Conservation (phyloP, 1,140 invertebrate species). For the Trichogramma pretiosum region DNA sequence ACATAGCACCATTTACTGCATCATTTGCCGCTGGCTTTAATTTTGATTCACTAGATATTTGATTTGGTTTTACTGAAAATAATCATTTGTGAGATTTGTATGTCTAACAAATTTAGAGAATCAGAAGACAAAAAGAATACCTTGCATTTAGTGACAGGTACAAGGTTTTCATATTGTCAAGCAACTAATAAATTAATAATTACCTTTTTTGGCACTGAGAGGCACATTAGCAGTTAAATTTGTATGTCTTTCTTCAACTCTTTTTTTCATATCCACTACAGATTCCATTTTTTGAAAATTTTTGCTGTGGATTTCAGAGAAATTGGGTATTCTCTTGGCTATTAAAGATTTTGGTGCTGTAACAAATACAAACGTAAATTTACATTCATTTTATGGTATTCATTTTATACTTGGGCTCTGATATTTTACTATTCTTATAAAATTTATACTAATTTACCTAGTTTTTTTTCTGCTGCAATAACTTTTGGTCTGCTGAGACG, state of each 20-base stretch:
- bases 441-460: slow-evolving; percentile 10
- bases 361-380: slow-evolving; percentile 8
- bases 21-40: slow-evolving; percentile 10
- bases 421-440: background rate
- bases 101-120: no score
- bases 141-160: no score
- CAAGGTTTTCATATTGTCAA: no score
- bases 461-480: slow-evolving; percentile 18
- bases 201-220: slow-evolving; percentile 21
- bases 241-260: slow-evolving; percentile 38
- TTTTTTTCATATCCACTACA: slow-evolving; percentile 48
- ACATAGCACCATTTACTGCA: slow-evolving; percentile 20
- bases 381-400: no score
- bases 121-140: no score
- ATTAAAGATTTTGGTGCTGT: slow-evolving; percentile 22
- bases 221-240: slow-evolving; percentile 19
- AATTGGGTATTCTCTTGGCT: slow-evolving; percentile 53
- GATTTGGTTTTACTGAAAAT: no score
- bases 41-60: slow-evolving; percentile 4
- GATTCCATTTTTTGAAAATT: slow-evolving; percentile 57
- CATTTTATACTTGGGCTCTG: background rate
- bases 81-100: no score
- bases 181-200: slow-evolving; percentile 3
- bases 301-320: slow-evolving; percentile 53
- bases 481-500: slow-evolving; percentile 22